A percentile compares a stretch with the other conserved stretches of the same genome.
Evolutionary conservation across 2,113 vertebrate species (phyloP).

Genomic region (Lampris incognitus): DNA sequence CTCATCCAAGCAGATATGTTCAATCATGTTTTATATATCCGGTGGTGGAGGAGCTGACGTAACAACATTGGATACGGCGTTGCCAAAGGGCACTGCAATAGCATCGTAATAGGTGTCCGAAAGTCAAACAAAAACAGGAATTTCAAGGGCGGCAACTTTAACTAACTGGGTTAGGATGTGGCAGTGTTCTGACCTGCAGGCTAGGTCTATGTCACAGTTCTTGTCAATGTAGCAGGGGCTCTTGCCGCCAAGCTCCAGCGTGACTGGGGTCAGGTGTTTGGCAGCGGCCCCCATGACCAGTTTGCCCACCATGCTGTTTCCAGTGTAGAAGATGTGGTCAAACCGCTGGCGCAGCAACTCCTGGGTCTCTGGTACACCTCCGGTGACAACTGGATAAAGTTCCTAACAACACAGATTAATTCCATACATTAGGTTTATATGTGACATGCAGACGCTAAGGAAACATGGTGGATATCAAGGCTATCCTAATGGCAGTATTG

Average conservation of each 20-base stretch:
- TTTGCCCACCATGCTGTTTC: conserved; percentile 84
- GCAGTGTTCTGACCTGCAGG: conserved; percentile 85
- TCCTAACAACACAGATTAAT: conserved; percentile 76
- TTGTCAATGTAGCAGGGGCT: conserved; percentile 95
- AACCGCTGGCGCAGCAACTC: conserved; percentile 88
- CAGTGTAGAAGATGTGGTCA: conserved; percentile 94
- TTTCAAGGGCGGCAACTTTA: too few species aligned
- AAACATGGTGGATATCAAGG: neutral
- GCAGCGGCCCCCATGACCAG: conserved; percentile 90
- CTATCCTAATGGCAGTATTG: neutral
- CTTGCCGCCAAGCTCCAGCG: conserved; percentile 94
- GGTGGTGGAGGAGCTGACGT: too few species aligned
- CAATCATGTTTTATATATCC: too few species aligned
- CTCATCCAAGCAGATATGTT: too few species aligned
- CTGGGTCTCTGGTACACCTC: conserved; percentile 88
- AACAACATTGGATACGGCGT: too few species aligned
- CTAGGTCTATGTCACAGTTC: conserved; percentile 86
- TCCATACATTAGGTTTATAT: neutral
- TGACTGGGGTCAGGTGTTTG: conserved; percentile 91
- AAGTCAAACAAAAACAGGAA: too few species aligned
- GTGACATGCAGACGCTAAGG: neutral
- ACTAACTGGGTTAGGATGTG: neutral
- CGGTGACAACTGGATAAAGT: conserved; percentile 87
- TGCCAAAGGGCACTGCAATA: too few species aligned
- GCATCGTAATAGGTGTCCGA: too few species aligned